A percentile compares a stretch with the other conserved stretches of the same genome.
Conservation (phyloP, 2,888 invertebrate genomes). For the Dasypolia templi region DNA sequence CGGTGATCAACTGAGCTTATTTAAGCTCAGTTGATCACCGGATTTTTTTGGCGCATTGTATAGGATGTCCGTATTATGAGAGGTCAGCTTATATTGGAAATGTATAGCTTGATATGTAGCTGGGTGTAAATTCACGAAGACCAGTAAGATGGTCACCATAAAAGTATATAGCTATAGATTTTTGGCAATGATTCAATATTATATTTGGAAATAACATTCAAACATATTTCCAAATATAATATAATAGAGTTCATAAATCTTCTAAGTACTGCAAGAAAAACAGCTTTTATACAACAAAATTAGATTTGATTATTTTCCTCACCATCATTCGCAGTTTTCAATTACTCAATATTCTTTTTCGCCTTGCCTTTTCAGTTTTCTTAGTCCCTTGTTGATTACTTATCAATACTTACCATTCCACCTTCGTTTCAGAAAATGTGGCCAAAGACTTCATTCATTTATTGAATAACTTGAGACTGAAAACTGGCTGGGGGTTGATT, state of each 20-base stretch:
- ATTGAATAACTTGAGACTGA: background rate
- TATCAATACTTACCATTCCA: background rate
- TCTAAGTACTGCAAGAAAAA: slow-evolving; percentile 11
- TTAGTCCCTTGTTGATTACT: background rate
- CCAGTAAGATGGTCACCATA: background rate
- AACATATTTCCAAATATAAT: no score
- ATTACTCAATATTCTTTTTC: background rate
- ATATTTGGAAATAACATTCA: slow-evolving; percentile 17
- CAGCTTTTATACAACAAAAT: background rate
- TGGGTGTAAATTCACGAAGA: slow-evolving; percentile 12
- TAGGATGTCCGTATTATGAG: no score
- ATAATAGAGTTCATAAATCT: background rate
- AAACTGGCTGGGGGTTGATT: background rate
- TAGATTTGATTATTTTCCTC: slow-evolving; percentile 19
- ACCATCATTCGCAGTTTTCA: no score
- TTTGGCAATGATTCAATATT: slow-evolving; percentile 14
- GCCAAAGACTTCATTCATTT: background rate
- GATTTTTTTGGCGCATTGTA: no score
- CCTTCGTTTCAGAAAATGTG: background rate
- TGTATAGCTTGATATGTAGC: no score
- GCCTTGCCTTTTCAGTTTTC: background rate
- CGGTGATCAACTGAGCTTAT: background rate
- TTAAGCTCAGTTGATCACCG: no score
- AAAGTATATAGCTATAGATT: background rate
- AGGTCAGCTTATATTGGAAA: no score